A percentile compares a stretch with the other conserved stretches of the same genome.
Conservation (phyloP, 2,113 vertebrate species). For the Bolborhynchus lineola region DNA sequence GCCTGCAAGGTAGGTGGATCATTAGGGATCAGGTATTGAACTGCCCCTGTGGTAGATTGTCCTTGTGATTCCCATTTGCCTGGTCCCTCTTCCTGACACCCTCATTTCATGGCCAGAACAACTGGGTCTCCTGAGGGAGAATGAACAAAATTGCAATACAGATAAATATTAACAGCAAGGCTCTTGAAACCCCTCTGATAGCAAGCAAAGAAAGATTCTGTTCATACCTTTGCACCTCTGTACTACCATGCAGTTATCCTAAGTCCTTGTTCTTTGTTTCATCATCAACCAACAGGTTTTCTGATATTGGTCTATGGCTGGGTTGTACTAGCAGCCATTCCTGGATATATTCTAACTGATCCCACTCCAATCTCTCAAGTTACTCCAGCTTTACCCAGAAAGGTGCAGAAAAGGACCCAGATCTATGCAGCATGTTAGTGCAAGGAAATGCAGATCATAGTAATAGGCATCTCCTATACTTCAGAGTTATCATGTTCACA, state of each 20-base stretch:
- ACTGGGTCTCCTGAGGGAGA: background rate
- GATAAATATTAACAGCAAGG: background rate
- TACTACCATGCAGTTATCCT: background rate
- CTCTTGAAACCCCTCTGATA: background rate
- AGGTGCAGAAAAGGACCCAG: background rate
- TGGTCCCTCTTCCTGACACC: background rate
- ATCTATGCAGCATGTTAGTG: background rate
- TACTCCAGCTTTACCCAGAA: background rate
- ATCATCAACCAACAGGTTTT: background rate
- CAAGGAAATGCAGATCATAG: background rate
- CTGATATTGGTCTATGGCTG: background rate
- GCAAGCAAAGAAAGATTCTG: background rate
- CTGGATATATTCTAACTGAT: background rate
- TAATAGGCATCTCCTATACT: background rate
- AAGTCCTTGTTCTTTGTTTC: background rate
- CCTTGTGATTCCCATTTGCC: background rate
- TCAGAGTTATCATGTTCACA: background rate
- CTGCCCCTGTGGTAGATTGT: rapidly evolving
- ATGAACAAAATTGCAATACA: background rate
- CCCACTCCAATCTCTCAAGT: rapidly evolving
- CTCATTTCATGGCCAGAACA: background rate
- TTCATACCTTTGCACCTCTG: background rate
- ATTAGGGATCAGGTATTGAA: background rate
- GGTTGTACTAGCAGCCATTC: background rate
- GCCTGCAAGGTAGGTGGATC: background rate